A percentile compares a stretch with the other conserved stretches of the same genome.
These are phyloP conservation scores for Endomychus coccineus DNA, from an alignment of 2,888 invertebrate species.

Conservation along the genomic window DNA sequence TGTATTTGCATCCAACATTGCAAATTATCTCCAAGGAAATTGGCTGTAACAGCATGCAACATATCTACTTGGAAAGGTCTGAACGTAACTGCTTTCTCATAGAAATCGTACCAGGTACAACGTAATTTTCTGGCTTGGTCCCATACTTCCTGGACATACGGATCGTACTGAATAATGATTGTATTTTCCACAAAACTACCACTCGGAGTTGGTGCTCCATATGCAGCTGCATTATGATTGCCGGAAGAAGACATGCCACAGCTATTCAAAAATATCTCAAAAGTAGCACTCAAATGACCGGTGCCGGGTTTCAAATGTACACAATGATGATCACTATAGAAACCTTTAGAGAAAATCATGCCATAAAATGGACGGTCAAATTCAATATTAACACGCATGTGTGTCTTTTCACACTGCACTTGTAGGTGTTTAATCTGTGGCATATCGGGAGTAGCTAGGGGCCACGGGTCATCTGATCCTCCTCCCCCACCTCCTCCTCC, in stretches of 20 bases:
- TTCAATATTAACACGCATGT: conserved; percentile 91
- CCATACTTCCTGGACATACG: conserved; percentile 92
- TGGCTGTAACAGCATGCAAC: conserved; percentile 90
- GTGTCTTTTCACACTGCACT: conserved; percentile 92
- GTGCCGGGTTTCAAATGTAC: conserved; percentile 87
- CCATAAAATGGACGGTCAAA: conserved; percentile 93
- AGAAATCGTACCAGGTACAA: conserved; percentile 95
- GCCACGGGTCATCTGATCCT: conserved; percentile 78
- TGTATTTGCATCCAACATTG: conserved; percentile 98
- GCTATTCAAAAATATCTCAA: conserved; percentile 87
- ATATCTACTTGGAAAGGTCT: conserved; percentile 94
- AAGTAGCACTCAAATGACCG: conserved; percentile 84
- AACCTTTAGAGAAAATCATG: conserved; percentile 93
- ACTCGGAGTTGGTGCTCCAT: conserved; percentile 82
- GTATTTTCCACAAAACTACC: conserved; percentile 93
- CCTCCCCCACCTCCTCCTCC: conserved; percentile 42
- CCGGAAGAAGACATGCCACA: conserved; percentile 93
- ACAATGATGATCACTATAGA: conserved; percentile 85
- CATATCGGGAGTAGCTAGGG: conserved; percentile 78
- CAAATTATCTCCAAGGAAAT: conserved; percentile 90
- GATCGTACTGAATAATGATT: conserved; percentile 90
- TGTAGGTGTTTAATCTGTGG: conserved; percentile 89
- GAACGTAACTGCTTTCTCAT: conserved; percentile 91
- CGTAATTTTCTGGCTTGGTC: conserved; percentile 87
- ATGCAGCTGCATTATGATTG: conserved; percentile 74